Conservation (phyloP, 2,113 vertebrate species). For the Carassius carassius region DNA sequence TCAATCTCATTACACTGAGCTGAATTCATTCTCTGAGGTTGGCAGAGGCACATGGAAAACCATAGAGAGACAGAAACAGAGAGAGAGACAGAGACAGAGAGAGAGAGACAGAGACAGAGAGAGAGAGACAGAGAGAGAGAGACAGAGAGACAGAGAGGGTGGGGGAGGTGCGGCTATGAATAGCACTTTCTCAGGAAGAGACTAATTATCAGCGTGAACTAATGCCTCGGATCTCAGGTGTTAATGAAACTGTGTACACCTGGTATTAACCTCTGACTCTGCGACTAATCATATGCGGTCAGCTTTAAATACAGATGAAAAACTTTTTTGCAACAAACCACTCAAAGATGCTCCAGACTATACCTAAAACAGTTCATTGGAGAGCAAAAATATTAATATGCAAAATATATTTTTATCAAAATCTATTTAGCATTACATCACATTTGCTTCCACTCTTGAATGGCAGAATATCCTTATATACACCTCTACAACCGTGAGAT, state of each 20-base stretch:
- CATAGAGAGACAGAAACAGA: constrained; percentile 17
- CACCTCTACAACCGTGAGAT: no score
- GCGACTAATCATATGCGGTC: background rate
- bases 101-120: background rate
- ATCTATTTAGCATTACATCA: no score
- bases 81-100: background rate
- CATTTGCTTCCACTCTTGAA: no score
- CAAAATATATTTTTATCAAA: no score
- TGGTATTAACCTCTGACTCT: background rate
- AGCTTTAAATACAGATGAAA: background rate
- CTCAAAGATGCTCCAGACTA: background rate
- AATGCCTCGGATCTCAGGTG: background rate
- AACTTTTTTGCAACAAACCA: background rate
- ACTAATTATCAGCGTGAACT: constrained; percentile 55
- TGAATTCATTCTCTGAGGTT: constrained; percentile 31
- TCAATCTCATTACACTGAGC: constrained; percentile 58
- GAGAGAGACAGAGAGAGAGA: background rate
- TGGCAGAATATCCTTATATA: no score
- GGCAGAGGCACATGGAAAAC: constrained; percentile 31
- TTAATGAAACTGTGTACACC: background rate
- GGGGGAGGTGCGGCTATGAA: constrained; percentile 59
- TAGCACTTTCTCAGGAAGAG: constrained; percentile 70
- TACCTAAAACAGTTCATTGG: no score
- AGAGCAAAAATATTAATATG: no score
- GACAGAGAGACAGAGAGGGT: background rate